Evolutionary conservation across 1,140 invertebrate genomes (phyloP), one percentile per base, ranked within the genome.

Genomic region (Megalopta genalis): DNA sequence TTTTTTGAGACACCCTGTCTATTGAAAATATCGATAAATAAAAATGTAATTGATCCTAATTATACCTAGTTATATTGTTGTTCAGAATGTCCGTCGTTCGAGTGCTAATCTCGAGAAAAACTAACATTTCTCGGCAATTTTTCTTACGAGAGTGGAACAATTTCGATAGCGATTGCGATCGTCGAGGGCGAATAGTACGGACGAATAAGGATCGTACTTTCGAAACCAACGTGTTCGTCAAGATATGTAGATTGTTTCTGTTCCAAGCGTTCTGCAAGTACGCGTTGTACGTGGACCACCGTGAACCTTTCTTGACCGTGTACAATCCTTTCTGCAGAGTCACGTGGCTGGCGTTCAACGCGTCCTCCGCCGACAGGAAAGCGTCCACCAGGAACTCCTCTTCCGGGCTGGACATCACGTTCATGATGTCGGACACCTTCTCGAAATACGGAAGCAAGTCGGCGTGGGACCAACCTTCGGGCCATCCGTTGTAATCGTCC

Each of bases 181-280:
- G 12, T 46, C 12, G 42, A 54, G 46, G 65, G 32, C 4, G 32
- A 32, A n/a, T 63, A 16, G 18, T 57, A 23, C 6, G 21, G 25
- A 62, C 16, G n/a, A 67, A 49, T 23, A 60, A 4, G 32, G 1
- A 32, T 25, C 71, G 14, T 60, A 95, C 94, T 88, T 93, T 94
- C 0, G 91, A 94, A 0, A 95, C 96, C 46, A 95, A 90, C 0
- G 96, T 95, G 46, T 96, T 95, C 0, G 95, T 93, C 49, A 97
- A 84, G 2, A 97, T 94, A 57, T 96, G 95, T 2, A 98, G 90
- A 89, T 97, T 98, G 42, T 88, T 88, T 73, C 95, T 93, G 42
- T 94, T 93, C 81, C 95, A 90, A 5, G 94, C 94, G n/a, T 95
- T 94, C 69, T 94, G 93, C 2, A 98, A 88, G 89, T 97, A 97